Evolutionary conservation across 2,888 invertebrate genomes (phyloP).

Genomic region (Automeris io): DNA sequence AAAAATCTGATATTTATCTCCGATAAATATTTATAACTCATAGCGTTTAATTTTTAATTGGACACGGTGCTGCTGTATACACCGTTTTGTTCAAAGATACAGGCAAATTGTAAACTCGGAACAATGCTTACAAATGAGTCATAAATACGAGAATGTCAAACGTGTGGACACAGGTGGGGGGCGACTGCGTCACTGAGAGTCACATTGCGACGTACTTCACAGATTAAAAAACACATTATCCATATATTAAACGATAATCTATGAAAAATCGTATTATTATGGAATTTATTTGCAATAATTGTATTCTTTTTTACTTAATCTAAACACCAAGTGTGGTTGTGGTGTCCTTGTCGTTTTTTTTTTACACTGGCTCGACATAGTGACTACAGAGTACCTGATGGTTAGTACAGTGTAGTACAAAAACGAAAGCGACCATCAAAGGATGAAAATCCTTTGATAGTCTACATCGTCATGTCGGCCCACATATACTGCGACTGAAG

Average conservation of each 20-base stretch:
- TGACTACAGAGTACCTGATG: too few species aligned
- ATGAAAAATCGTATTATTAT: too few species aligned
- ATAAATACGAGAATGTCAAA: background rate
- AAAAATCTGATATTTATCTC: background rate
- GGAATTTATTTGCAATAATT: too few species aligned
- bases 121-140: slow-evolving; percentile 10
- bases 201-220: slow-evolving; percentile 1
- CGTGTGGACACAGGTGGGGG: slow-evolving; percentile 7
- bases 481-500: too few species aligned
- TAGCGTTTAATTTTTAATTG: background rate
- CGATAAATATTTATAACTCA: background rate
- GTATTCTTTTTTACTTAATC: background rate
- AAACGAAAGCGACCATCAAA: too few species aligned
- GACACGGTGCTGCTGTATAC: background rate
- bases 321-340: too few species aligned
- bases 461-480: too few species aligned
- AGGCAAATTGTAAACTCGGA: slow-evolving; percentile 6
- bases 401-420: too few species aligned
- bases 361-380: too few species aligned
- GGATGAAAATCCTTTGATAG: too few species aligned
- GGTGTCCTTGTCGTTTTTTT: too few species aligned
- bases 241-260: too few species aligned
- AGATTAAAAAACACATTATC: background rate
- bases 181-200: slow-evolving; percentile 2
- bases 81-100: background rate